Base-by-base conservation (phyloP, 2,113 vertebrate species). In the Tupaia chinensis region DNA sequence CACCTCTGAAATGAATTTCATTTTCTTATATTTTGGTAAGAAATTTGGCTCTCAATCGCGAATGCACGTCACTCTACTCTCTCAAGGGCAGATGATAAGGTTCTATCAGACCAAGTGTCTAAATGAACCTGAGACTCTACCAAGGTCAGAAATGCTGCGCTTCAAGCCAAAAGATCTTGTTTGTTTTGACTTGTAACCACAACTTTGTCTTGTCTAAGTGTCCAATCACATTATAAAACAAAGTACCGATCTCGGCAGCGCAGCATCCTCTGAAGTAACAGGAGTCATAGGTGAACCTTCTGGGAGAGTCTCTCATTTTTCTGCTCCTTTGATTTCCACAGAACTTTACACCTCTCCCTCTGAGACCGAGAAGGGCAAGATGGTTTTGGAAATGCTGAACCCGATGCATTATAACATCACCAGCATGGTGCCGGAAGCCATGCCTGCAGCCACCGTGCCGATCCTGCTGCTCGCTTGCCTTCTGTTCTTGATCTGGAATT, bases 111-210 rank as follows among this genome's bases (percentile, higher is more conserved):
- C 92, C 93, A 98, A 96, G 93, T 0, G 97, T 95, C 97, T 84
- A 94, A 97, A 98, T 22, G 92, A 98, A 98, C 96, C 97, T 98
- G 97, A 84, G 89, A 93, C 78, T 92, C 92, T 92, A 97, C 94
- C 99, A 99, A 99, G 99, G 99, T 98, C 98, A 96, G 89, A 34
- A 91, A 95, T 95, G 91, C 97, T 97, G 98, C 98, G 97, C 98
- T 98, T 99, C 96, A 96, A 97, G 97, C 77, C 87, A 89, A 96
- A 97, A 97, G 83, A 91, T 84, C 97, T 73, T 92, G 81, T 74
- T 96, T 99, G 98, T 99, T 99, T 98, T 98, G 98, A 97, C 99
- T 98, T 98, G 98, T 98, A 97, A 97, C 88, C 98, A 93, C 54
- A 87, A 97, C 97, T 98, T 95, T 98, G 98, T 98, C 98, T 98